phyloP scores from a whole-genome alignment of 2,113 vertebrate genomes.

The Lepidothrix coronata region DNA sequence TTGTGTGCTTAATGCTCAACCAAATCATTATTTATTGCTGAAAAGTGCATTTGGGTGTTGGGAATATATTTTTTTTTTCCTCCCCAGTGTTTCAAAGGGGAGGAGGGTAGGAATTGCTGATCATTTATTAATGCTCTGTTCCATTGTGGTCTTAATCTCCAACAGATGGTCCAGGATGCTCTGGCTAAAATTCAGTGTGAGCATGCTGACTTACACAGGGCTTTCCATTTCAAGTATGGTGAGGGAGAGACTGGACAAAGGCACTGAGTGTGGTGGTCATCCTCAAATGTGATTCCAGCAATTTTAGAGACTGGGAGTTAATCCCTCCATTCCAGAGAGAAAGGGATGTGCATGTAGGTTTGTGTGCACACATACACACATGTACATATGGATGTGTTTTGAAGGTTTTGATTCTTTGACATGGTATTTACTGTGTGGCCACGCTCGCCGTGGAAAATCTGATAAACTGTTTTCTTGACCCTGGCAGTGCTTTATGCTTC shows the following conservation, averaged over 20 bases:
- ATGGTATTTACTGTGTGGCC: neutral
- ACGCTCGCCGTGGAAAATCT: neutral
- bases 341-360: neutral
- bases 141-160: constrained; percentile 21
- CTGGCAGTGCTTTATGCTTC: neutral
- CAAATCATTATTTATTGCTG: constrained; percentile 6
- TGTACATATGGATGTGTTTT: neutral
- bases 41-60: neutral
- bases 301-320: neutral
- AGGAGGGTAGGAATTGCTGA: constrained; percentile 3
- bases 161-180: constrained; percentile 13
- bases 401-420: neutral
- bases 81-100: neutral
- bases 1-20: neutral
- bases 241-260: neutral
- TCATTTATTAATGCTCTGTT: constrained; percentile 47
- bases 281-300: neutral
- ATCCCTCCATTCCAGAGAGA: neutral
- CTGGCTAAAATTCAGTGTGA: neutral
- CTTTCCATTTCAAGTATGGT: neutral
- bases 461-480: neutral
- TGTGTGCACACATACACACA: fast-evolving
- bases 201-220: neutral
- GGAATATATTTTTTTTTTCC: neutral
- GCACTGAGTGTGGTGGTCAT: neutral